phyloP scores from a whole-genome alignment of 2,797 vertebrate species.

The Mus minutoides region DNA sequence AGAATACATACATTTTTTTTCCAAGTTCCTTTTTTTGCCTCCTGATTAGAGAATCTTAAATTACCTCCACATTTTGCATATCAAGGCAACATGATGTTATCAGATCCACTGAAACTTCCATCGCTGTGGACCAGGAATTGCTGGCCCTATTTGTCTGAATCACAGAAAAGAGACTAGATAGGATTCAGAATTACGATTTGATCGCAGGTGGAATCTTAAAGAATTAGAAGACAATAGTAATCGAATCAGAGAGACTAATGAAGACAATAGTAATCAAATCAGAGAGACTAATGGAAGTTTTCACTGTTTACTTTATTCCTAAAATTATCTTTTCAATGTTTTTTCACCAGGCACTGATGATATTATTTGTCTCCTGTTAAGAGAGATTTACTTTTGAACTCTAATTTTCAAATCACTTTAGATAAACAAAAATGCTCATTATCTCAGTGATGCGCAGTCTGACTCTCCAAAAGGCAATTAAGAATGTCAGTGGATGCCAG shows the following conservation, averaged over 20 bases:
- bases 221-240: neutral
- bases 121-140: neutral
- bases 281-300: neutral
- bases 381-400: conserved; percentile 24
- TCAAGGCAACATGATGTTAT: neutral
- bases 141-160: neutral
- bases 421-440: conserved; percentile 12
- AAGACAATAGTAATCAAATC: neutral
- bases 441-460: neutral
- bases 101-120: neutral
- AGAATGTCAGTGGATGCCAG: neutral
- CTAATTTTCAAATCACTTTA: neutral
- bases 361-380: conserved; percentile 20
- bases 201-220: neutral
- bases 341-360: neutral
- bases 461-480: neutral
- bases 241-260: neutral
- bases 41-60: neutral
- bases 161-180: neutral
- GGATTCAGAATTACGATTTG: neutral
- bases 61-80: neutral
- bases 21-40: neutral
- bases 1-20: neutral
- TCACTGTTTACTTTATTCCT: neutral
- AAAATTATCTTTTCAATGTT: neutral